A percentile compares a stretch with the other conserved stretches of the same genome.
phyloP scores from a whole-genome alignment of 92 coral and sea anemone species.

The Bergia sp. region DNA sequence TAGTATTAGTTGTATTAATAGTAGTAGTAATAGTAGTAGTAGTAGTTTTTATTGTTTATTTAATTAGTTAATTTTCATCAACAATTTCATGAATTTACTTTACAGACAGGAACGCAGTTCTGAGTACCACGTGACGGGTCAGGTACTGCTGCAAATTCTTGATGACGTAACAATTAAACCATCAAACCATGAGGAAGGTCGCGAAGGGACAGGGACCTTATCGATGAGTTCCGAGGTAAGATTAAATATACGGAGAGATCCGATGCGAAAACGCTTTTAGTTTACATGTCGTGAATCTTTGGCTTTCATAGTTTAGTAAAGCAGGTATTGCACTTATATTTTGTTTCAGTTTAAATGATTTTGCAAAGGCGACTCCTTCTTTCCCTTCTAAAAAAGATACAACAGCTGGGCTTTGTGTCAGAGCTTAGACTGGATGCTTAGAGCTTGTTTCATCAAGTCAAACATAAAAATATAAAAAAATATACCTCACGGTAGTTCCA shows the following conservation, averaged over 20 bases:
- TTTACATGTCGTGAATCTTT: not conserved
- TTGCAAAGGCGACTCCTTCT: too few species aligned
- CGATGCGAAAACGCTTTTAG: too few species aligned
- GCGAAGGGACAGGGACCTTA: slow-evolving; percentile 46
- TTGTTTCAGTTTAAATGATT: too few species aligned
- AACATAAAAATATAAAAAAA: too few species aligned
- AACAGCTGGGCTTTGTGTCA: too few species aligned
- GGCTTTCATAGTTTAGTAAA: not conserved
- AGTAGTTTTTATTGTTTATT: not conserved
- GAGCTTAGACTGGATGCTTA: too few species aligned
- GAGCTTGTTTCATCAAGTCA: too few species aligned
- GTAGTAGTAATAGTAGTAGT: not conserved
- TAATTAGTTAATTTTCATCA: not conserved
- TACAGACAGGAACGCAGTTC: slow-evolving; percentile 73
- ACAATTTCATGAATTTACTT: not conserved
- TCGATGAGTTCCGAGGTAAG: slow-evolving; percentile 61
- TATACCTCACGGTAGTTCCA: too few species aligned
- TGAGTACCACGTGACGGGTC: slow-evolving; percentile 52
- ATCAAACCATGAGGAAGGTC: slow-evolving; percentile 43
- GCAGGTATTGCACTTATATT: not conserved
- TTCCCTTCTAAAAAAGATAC: too few species aligned
- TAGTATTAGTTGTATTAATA: too few species aligned
- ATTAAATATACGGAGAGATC: not conserved
- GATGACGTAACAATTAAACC: slow-evolving; percentile 62
- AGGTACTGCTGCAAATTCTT: slow-evolving; percentile 61